phyloP scores from a whole-genome alignment of 2,888 invertebrate species.

The Sinelater perroti region DNA sequence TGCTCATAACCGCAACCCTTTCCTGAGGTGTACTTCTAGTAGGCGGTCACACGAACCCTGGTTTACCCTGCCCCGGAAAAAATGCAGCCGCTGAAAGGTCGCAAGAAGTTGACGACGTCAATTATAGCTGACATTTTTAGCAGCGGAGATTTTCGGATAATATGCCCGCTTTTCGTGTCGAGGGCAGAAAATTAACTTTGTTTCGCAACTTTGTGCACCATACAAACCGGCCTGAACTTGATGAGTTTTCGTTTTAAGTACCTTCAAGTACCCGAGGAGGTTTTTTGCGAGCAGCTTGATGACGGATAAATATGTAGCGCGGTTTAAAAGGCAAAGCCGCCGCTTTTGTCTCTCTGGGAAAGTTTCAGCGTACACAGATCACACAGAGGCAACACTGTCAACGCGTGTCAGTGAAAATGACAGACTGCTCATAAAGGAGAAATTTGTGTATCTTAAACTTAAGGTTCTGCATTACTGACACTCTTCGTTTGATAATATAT shows the following conservation, averaged over 20 bases:
- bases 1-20: slow-evolving; percentile 17
- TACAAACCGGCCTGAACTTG: slow-evolving; percentile 8
- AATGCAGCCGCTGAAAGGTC: slow-evolving; percentile 1
- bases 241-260: slow-evolving; percentile 11
- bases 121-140: slow-evolving; percentile 22
- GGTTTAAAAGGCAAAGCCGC: no score
- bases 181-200: slow-evolving; percentile 18
- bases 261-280: neutral
- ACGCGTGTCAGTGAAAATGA: no score
- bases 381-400: no score
- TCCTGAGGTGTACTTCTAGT: slow-evolving; percentile 9
- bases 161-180: slow-evolving; percentile 4
- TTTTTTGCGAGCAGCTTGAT: neutral
- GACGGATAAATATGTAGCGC: no score
- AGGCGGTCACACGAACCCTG: neutral
- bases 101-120: slow-evolving; percentile 24
- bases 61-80: no score
- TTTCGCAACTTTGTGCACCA: slow-evolving; percentile 5
- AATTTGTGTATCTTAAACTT: no score
- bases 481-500: no score
- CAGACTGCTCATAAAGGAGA: no score
- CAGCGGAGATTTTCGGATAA: slow-evolving; percentile 26
- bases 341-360: no score
- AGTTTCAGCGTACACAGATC: no score
- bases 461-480: no score